These are phyloP conservation scores for Pissodes strobi DNA, from an alignment of 1,140 invertebrate genomes.

Conservation along the genomic window DNA sequence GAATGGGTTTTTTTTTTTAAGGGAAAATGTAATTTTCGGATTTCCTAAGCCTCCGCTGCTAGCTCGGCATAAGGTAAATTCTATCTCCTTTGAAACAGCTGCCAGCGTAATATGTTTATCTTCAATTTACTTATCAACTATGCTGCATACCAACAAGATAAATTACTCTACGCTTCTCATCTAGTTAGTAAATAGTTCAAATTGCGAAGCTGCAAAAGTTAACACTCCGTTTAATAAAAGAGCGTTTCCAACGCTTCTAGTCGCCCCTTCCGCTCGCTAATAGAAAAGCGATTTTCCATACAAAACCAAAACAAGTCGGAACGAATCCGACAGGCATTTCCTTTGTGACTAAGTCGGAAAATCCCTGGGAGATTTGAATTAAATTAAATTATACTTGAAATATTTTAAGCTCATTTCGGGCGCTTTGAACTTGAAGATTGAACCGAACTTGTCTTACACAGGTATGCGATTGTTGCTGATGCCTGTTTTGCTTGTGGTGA, in stretches of 20 bases:
- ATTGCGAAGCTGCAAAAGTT: background rate
- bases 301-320: conserved; percentile 2
- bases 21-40: no score
- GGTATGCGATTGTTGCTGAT: conserved; percentile 17
- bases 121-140: no score
- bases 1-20: no score
- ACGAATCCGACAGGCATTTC: no score
- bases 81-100: no score
- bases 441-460: conserved; percentile 12
- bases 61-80: no score
- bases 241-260: no score
- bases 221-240: conserved; percentile 1
- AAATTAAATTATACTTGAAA: conserved; percentile 6
- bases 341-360: conserved; percentile 10
- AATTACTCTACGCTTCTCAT: no score
- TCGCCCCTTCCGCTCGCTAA: background rate
- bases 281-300: conserved; percentile 3
- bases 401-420: conserved; percentile 13
- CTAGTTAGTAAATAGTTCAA: no score
- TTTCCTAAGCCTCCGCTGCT: no score
- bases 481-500: conserved; percentile 1
- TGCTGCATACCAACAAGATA: no score
- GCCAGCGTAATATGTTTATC: no score
- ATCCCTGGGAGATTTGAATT: conserved; percentile 3
- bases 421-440: conserved; percentile 13